Base-by-base conservation (phyloP, 64 coral and sea anemone species). In the Montipora foliosa region DNA sequence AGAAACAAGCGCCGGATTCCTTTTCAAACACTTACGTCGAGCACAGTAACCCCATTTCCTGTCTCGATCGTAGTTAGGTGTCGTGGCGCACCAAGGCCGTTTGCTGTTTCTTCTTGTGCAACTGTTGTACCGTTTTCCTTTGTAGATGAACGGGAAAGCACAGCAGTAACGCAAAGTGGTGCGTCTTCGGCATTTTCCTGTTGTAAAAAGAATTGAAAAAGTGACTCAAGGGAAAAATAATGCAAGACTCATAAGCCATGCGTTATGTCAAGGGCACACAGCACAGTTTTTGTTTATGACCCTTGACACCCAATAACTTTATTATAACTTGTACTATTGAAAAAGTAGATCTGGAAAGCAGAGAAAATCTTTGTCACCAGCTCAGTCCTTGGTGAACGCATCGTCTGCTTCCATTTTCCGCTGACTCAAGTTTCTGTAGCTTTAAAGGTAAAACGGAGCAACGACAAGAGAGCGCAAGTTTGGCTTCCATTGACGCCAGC, bases 111-210 rank as follows among this genome's bases (percentile, higher is more conserved):
- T 79, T 60, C 46, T 85, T 13, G 88, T 91, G 47, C 93, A 95
- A 17, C 80, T 76, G 45, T 84, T 75, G 19, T 95, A 95, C 4
- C 19, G n/a, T 4, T 47, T 66, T 25, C 88, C 88, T 21, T 73
- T 76, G 88, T 95, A 95, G 52, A 86, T 79, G 52, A 95, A 95
- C 11, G 93, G 88, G 60, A 95, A 95, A 2, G 51, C n/a, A 49
- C 93, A 95, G 49, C 88, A 90, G 0, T 95, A 76, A 46, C 81
- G 80, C 12, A 47, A 53, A 10, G 85, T 87, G 68, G 84, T 93
- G 5, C 79, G 66, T 74, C 55, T 52, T 62, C 48, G 50, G 67
- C 73, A 57, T 25, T 47, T 78, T 24, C 88, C 88, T 90, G 45
- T 13, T 78, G 45, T 12, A 77, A 76, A 19, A 78, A 11, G 44